These are phyloP conservation scores for Prietella phreatophila DNA, from an alignment of 2,113 vertebrate genomes.

Conservation along the genomic window DNA sequence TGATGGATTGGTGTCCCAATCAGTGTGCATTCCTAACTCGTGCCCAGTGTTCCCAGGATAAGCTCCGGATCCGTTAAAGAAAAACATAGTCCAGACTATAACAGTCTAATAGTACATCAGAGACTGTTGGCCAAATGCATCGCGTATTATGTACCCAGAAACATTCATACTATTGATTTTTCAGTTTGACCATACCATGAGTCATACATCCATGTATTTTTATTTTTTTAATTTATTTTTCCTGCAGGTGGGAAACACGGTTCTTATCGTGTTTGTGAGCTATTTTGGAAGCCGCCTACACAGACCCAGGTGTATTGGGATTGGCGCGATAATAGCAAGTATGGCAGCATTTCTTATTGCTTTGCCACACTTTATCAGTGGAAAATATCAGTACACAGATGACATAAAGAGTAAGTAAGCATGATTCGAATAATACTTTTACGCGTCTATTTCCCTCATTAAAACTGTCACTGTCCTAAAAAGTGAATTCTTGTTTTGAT, in stretches of 20 bases:
- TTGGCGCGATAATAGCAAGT: constrained; percentile 81
- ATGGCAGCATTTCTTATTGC: constrained; percentile 81
- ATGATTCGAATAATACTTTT: background rate
- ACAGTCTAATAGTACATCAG: background rate
- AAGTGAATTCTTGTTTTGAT: background rate
- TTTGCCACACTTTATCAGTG: constrained; percentile 84
- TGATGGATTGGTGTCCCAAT: background rate
- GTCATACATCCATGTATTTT: background rate
- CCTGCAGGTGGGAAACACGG: constrained; percentile 87
- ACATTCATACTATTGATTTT: background rate
- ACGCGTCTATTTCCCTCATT: background rate
- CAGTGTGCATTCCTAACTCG: background rate
- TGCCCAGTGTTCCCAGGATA: background rate
- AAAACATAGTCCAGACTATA: background rate
- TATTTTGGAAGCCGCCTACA: constrained; percentile 90
- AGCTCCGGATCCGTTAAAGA: background rate
- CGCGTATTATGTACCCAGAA: background rate
- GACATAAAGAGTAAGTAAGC: constrained; percentile 70
- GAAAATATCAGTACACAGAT: constrained; percentile 71
- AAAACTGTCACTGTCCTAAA: background rate
- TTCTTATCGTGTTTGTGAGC: constrained; percentile 90
- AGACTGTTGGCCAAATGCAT: no score
- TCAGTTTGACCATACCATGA: background rate
- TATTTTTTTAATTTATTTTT: background rate
- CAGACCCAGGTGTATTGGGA: constrained; percentile 84